Conservation (phyloP, 2,797 vertebrate species). For the Brotula barbata region DNA sequence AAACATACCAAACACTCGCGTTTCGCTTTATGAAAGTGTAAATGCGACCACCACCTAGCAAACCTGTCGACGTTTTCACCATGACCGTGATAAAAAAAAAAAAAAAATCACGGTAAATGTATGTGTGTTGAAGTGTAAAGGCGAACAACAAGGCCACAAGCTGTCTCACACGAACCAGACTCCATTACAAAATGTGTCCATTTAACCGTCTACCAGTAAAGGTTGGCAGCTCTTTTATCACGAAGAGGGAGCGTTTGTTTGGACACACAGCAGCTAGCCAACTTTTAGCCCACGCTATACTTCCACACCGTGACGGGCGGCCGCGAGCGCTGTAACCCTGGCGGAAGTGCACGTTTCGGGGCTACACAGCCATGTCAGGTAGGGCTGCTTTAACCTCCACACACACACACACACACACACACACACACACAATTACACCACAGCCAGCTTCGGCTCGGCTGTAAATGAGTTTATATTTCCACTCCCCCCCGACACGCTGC, state of each 20-base stretch:
- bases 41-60: neutral
- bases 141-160: conserved; percentile 39
- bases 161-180: conserved; percentile 20
- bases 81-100: no score
- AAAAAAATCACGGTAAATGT: no score
- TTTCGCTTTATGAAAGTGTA: neutral
- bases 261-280: neutral
- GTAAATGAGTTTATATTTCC: no score
- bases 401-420: no score
- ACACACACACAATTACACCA: no score
- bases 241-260: no score
- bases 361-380: conserved; percentile 56
- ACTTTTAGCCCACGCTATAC: neutral
- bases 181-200: conserved; percentile 14
- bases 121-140: no score
- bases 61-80: fast-evolving
- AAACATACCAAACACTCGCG: neutral
- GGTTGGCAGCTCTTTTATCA: no score
- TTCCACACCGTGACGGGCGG: conserved; percentile 37
- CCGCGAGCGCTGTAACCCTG: conserved; percentile 31
- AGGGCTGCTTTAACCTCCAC: conserved; percentile 17
- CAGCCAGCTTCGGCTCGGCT: no score
- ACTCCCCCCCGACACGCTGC: no score
- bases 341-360: conserved; percentile 47
- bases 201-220: conserved; percentile 8